Base-by-base conservation (phyloP, 2,888 invertebrate genomes). In the Chironomus riparius region DNA sequence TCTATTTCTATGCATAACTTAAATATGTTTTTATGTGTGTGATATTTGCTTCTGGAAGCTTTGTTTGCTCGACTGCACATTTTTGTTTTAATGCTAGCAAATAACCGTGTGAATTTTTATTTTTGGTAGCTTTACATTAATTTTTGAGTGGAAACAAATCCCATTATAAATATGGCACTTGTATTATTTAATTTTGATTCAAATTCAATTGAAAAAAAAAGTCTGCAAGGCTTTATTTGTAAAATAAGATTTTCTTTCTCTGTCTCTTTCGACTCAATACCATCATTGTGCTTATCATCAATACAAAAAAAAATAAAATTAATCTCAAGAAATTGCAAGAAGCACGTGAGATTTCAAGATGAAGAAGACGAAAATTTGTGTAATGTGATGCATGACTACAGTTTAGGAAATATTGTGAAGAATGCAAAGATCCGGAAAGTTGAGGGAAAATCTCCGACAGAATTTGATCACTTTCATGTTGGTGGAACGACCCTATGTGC, bases 161-260 rank as follows among this genome's bases (percentile, higher is more conserved):
- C 38, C 38, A 38, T 38, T 38, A 38, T 38, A 38, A 38, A 38
- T 38, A 38, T 38, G 38, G 38, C 38, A 38, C 38, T 38, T 38
- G 38, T 38, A 38, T 38, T 38, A 38, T 38, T 38, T 38, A 38
- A 38, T 38, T 38, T 28, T n/a, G 24, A 24, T 24, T 38, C 38
- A 38, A 38, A 38, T 38, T 38, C 38, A 10, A 38, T 38, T 38
- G 38, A 38, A 38, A 38, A 38, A 38, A 38, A 38, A 38, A 56
- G 56, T 56, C 15, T 28, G 38, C 38, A 38, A 68, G 47, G 68
- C n/a, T 47, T 68, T 68, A 18, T 68, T 28, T 74, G 74, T 74
- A 74, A 74, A 74, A 74, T 68, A 62, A 47, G 74, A 68, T 62
- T 74, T 68, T 47, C 47, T 68, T 68, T 73, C 56, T 72, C 72